Base-by-base conservation (phyloP, 2,888 invertebrate genomes). In the Desoria tigrina region DNA sequence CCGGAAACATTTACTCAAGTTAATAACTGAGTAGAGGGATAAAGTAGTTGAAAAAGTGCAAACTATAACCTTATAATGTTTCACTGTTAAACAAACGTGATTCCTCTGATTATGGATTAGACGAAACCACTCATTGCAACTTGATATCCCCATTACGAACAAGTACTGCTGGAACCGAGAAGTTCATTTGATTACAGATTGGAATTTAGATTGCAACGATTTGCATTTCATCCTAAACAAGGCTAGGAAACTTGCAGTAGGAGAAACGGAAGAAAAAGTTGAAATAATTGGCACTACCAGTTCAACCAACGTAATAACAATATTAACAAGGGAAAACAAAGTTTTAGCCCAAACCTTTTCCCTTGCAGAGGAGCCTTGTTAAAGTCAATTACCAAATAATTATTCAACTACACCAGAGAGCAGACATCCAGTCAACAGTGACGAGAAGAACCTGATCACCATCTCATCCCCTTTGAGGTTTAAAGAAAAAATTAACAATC, bases 271-370 rank as follows among this genome's bases (percentile, higher is more conserved):
- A 54, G 39, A 69, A 71, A 71, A 72, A 72, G 69, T 72, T 69
- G 72, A 72, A 72, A 72, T 72, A 72, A 72, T 72, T 72, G 69
- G 62, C 69, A 72, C 42, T 45, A n/a, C 51, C 51, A 51, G 26
- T 21, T 51, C 51, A 51, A 51, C 51, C 3, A 51, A 51, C 24
- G 51, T 51, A 51, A 26, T 51, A 51, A 51, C 51, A 21, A 26
- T 51, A 51, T 26, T 26, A 51, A 51, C 51, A 51, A 51, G 51
- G 26, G 26, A 24, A 51, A 23, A 26, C 51, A 51, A 51, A 51
- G 51, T 51, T 51, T 51, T 26, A 26, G 26, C 51, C 51, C 26
- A 51, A 51, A 51, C 51, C 26, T 51, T 51, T 11, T 26, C 14
- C 24, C 7, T 7, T 51, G 14, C 16, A n/a, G n/a, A n/a, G 7